phyloP scores from a whole-genome alignment of 2,888 invertebrate species.

The Agrypnus murinus region DNA sequence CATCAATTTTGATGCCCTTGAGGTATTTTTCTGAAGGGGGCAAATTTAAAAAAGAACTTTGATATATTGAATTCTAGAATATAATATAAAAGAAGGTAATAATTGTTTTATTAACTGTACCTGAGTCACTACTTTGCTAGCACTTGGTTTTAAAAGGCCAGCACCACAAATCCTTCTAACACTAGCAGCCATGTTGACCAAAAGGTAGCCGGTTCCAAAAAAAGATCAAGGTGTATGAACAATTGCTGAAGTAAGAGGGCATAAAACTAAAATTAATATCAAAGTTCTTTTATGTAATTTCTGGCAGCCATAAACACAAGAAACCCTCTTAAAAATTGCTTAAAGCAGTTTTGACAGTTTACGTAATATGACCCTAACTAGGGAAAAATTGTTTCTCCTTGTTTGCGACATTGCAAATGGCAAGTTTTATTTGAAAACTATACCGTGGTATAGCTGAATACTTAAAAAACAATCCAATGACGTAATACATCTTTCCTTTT shows the following conservation, averaged over 20 bases:
- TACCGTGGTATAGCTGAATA: too few relatives aligned
- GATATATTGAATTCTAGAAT: too few relatives aligned
- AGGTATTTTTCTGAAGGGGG: too few relatives aligned
- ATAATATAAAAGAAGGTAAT: too few relatives aligned
- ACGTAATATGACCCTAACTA: constrained; percentile 60
- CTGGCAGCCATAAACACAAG: constrained; percentile 1
- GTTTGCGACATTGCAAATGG: too few relatives aligned
- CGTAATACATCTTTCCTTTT: too few relatives aligned
- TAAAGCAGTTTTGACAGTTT: constrained; percentile 65
- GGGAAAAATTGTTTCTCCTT: not conserved
- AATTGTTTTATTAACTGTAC: constrained; percentile 75
- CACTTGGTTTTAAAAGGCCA: constrained; percentile 85
- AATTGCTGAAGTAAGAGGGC: not conserved
- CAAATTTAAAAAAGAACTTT: too few relatives aligned
- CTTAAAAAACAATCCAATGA: too few relatives aligned
- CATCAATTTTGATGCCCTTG: too few relatives aligned
- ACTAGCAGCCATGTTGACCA: constrained; percentile 89
- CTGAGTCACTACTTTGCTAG: constrained; percentile 81
- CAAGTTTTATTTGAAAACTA: too few relatives aligned
- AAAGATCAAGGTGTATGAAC: too few relatives aligned
- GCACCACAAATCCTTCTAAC: constrained; percentile 91
- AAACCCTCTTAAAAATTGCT: constrained; percentile 26
- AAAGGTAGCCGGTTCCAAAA: constrained; percentile 44
- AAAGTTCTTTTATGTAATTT: not conserved
- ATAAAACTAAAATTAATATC: not conserved